Evolutionary conservation across 2,113 vertebrate species (phyloP), one percentile per base, ranked within the genome.

Genomic region (Bos indicus): DNA sequence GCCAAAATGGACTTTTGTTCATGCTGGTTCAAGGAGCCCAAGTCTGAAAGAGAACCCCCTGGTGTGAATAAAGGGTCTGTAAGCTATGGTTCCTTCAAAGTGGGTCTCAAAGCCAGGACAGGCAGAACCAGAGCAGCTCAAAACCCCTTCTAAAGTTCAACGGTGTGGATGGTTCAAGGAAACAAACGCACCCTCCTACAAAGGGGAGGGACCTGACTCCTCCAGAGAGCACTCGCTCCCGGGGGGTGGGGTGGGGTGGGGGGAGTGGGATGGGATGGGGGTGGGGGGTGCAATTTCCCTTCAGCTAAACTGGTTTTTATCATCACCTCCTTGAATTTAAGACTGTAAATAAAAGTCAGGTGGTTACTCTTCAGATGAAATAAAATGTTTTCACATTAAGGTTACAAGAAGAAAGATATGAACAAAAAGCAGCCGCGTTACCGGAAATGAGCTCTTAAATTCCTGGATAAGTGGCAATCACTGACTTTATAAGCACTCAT

Each of bases 301-400:
- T 43, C 19, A 56, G 74, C 33, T 30, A 85, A 81, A 80, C 57
- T 17, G 83, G 9, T 54, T 71, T 80, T 74, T 81, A 77, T 60
- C 57, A 94, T 30, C n/a, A 30, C 82, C 46, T 97, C 87, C 93
- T 95, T 96, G 86, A 77, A 82, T 85, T 82, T 82, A 43, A 97
- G 93, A 56, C 62, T 62, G 77, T 93, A 94, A 93, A 93, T 87
- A 90, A 92, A 96, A 96, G 74, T 64, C 93, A 93, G 88, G 77
- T 83, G 60, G 78, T 84, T 78, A 67, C 93, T 94, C 94, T 93
- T 94, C 90, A 88, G 57, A 26, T 28, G 57, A 94, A 96, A 97
- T 46, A 62, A 94, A 96, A 82, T 88, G 48, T 71, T 59, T 91
- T 59, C 46, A 56, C 56, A 77, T 33, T 78, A 67, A 95, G 54